Evolutionary conservation across 1,140 invertebrate genomes (phyloP).

Genomic region (Ceratitis capitata): DNA sequence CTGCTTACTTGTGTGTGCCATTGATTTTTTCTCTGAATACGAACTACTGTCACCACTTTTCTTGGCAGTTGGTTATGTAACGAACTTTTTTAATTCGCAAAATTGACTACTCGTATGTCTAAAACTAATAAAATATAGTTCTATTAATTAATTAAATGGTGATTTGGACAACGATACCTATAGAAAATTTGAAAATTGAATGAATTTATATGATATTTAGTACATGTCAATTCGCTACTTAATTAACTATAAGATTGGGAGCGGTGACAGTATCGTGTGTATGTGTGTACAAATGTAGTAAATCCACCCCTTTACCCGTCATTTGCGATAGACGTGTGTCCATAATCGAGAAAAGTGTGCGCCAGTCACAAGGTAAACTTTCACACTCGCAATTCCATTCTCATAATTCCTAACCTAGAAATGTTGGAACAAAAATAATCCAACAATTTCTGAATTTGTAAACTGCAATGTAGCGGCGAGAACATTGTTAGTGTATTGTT

Average conservation of each 20-base stretch:
- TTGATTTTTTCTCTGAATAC: constrained; percentile 57
- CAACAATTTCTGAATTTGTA: background rate
- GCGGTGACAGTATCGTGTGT: background rate
- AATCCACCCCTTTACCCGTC: background rate
- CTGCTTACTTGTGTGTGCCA: constrained; percentile 41
- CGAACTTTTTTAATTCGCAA: constrained; percentile 48
- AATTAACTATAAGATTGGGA: background rate
- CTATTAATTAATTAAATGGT: too few relatives aligned
- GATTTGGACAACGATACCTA: background rate
- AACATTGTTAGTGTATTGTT: too few relatives aligned
- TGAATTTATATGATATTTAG: background rate
- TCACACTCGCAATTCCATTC: background rate
- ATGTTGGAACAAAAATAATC: background rate
- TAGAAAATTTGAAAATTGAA: too few relatives aligned
- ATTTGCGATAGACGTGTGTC: background rate
- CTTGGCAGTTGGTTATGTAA: constrained; percentile 60
- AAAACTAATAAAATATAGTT: background rate
- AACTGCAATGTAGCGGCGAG: background rate
- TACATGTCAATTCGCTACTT: background rate
- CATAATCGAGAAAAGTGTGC: constrained; percentile 30
- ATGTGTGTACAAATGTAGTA: background rate
- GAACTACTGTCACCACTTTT: constrained; percentile 48
- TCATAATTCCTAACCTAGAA: constrained; percentile 36
- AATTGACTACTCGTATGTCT: background rate
- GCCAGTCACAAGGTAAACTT: constrained; percentile 11